Conservation (phyloP, 2,888 invertebrate species). For the Leptinotarsa peninsularis region DNA sequence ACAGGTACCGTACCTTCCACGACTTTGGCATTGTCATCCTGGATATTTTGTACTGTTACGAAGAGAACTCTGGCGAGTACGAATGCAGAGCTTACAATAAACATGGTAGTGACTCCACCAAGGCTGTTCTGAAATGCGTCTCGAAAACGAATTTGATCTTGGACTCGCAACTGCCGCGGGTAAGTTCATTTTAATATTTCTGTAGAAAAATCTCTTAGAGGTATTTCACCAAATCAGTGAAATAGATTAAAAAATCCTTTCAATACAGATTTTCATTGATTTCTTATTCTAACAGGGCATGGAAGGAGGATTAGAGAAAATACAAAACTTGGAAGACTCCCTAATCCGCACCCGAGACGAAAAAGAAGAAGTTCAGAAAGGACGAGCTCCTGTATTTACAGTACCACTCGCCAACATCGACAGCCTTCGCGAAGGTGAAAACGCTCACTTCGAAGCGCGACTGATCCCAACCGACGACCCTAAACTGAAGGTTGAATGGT, state of each 20-base stretch:
- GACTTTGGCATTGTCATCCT: constrained; percentile 97
- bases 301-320: constrained; percentile 94
- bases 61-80: constrained; percentile 94
- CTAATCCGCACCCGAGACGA: constrained; percentile 83
- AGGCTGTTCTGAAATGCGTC: constrained; percentile 85
- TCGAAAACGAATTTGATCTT: constrained; percentile 91
- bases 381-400: constrained; percentile 91
- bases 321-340: constrained; percentile 92
- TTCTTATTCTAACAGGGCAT: constrained; percentile 75
- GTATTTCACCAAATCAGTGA: too few relatives aligned
- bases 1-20: constrained; percentile 96
- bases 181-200: constrained; percentile 63
- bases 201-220: too few relatives aligned
- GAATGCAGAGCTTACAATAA: constrained; percentile 95
- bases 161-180: constrained; percentile 92
- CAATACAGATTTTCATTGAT: not conserved
- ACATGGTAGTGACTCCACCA: constrained; percentile 88
- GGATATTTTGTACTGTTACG: constrained; percentile 95
- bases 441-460: constrained; percentile 90
- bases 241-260: not conserved
- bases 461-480: constrained; percentile 92
- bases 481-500: constrained; percentile 92
- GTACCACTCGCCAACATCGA: constrained; percentile 89
- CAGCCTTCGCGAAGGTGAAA: constrained; percentile 90
- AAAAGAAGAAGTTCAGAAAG: constrained; percentile 78